A percentile compares a stretch with the other conserved stretches of the same genome.
phyloP scores from a whole-genome alignment of 2,113 vertebrate species.

The Larimichthys polyactis region DNA sequence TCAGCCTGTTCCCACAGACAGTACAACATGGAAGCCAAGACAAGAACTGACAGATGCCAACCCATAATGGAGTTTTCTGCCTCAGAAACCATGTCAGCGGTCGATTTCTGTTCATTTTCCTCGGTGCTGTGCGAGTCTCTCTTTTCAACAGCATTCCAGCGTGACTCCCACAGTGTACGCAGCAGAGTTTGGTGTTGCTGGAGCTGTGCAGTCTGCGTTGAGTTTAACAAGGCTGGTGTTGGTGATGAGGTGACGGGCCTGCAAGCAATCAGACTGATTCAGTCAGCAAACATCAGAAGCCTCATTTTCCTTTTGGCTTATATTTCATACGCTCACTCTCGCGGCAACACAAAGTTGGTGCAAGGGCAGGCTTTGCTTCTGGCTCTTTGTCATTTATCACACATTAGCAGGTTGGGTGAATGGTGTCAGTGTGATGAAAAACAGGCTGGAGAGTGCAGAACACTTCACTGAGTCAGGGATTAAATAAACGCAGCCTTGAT shows the following conservation, averaged over 20 bases:
- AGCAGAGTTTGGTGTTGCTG: neutral
- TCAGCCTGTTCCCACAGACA: conserved; percentile 18
- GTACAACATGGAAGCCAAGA: neutral
- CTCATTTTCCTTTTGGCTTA: conserved; percentile 29
- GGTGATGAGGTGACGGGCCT: conserved; percentile 70
- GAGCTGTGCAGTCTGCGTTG: conserved; percentile 23
- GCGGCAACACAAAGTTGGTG: conserved; percentile 35
- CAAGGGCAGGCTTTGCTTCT: conserved; percentile 52
- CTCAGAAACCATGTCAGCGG: conserved; percentile 59
- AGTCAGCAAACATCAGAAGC: conserved; percentile 63
- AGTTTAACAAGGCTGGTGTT: conserved; percentile 51
- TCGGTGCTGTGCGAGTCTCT: neutral
- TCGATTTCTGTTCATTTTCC: conserved; percentile 41
- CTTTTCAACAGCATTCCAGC: neutral
- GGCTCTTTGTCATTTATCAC: conserved; percentile 68
- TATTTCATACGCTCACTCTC: conserved; percentile 43
- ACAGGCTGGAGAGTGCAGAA: conserved; percentile 11
- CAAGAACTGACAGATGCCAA: conserved; percentile 33
- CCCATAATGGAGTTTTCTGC: conserved; percentile 51
- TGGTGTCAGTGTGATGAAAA: conserved; percentile 45
- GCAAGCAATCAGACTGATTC: conserved; percentile 55
- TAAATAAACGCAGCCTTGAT: conserved; percentile 5
- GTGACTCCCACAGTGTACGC: neutral
- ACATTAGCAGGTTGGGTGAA: conserved; percentile 56
- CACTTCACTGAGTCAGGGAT: conserved; percentile 20